Base-by-base conservation (phyloP, 2,888 invertebrate genomes). In the Leptarthrus brevirostris region DNA sequence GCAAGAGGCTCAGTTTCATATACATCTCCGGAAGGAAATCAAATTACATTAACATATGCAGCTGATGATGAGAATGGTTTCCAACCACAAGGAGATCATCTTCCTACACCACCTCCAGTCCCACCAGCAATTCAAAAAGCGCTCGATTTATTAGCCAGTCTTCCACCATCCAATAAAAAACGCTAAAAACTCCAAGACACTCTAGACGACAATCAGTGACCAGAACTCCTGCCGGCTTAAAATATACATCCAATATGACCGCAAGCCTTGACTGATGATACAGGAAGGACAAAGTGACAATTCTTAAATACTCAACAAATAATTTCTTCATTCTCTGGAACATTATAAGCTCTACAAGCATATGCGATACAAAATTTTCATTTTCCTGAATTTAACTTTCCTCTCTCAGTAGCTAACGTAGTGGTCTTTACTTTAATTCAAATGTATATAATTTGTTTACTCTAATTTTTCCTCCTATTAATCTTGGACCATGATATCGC, bases 81-180 rank as follows among this genome's bases (percentile, higher is more conserved):
- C 80, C 81, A 81, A 76, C 83, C 84, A 34, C 80, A 81, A 74
- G 92, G 92, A 16, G 91, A 89, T 22, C 92, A 92, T 86, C 83
- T 92, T 76, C 92, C 92, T 4, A 92, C 92, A 10, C 89, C 92
- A 10, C 92, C 92, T n/a, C 92, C 92, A 77, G 90, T 89, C 76
- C 92, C 92, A 74, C 90, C 90, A 81, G 91, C 89, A 82, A 92
- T 92, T 78, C 91, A 91, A 81, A 91, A 90, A 83, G 91, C 92
- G 30, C 85, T 92, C 47, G 92, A 92, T 80, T 92, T 88, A 84
- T 86, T 91, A 76, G 89, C 90, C 12, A 89, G 90, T 2, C 86
- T 90, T 75, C 91, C 91, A 44, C 89, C 90, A 74, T 77, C 81
- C 18, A 86, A 87, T 76, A 81, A 81, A n/a, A n/a, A 3, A 40